Evolutionary conservation across 2,113 vertebrate genomes (phyloP).

Genomic region (Dasyprocta punctata): DNA sequence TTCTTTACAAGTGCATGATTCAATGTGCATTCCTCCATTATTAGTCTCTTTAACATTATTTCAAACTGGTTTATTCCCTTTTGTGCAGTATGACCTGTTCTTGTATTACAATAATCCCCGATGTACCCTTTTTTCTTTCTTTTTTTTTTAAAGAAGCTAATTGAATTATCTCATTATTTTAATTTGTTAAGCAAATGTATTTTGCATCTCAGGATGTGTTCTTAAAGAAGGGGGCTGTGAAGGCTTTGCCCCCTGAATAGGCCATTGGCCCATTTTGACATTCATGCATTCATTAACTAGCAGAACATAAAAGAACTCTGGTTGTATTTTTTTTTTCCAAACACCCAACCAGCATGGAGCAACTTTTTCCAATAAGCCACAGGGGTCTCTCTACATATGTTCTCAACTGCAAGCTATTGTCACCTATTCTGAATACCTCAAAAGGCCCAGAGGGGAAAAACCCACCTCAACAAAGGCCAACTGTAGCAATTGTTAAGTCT

Average conservation of each 20-base stretch:
- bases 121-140: slow-evolving; percentile 93
- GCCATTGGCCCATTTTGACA: slow-evolving; percentile 97
- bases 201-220: slow-evolving; percentile 97
- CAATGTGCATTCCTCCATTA: slow-evolving; percentile 90
- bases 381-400: slow-evolving; percentile 99
- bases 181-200: slow-evolving; percentile 99
- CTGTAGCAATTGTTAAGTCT: slow-evolving; percentile 98
- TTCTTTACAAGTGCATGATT: slow-evolving; percentile 91
- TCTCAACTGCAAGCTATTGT: slow-evolving; percentile 99
- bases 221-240: slow-evolving; percentile 94
- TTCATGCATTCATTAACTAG: slow-evolving; percentile 97
- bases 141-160: slow-evolving; percentile 93
- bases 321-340: slow-evolving; percentile 96
- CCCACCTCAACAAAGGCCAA: slow-evolving; percentile 91
- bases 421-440: slow-evolving; percentile 97
- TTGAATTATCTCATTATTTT: slow-evolving; percentile 99
- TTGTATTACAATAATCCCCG: slow-evolving; percentile 97
- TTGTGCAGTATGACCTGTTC: slow-evolving; percentile 93
- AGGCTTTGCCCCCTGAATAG: slow-evolving; percentile 97
- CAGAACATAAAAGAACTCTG: slow-evolving; percentile 94
- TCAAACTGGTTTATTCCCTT: slow-evolving; percentile 93
- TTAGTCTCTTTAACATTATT: slow-evolving; percentile 92
- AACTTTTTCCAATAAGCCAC: slow-evolving; percentile 95
- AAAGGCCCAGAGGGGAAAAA: slow-evolving; percentile 91
- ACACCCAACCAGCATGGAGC: slow-evolving; percentile 94